Evolutionary conservation across 2,797 vertebrate genomes (phyloP), one percentile per base, ranked within the genome.

Genomic region (Xenopus petersii): DNA sequence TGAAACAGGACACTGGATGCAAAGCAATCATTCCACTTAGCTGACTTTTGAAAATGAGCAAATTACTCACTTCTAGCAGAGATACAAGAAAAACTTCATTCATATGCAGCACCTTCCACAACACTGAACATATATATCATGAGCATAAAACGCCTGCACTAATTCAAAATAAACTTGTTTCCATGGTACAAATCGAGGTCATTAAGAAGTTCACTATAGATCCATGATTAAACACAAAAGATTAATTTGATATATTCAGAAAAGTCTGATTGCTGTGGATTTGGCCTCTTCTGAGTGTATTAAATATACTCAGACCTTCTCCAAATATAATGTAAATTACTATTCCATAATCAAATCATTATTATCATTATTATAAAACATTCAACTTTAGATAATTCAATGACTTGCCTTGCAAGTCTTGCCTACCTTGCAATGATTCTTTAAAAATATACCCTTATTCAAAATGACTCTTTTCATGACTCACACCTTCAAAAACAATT

Each of bases 101-200:
- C 67, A 73, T 60, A 70, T 60, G 67, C 26, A 2, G 26, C 49
- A 64, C 59, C 59, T 64, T 73, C 58, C 70, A 68, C 49, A 56
- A 63, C 59, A 68, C 65, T 77, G 65, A 68, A 72, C 70, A 77
- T 73, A 68, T 73, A 77, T 73, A 68, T 73, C 56, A 73, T 63
- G 49, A 26, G 33, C 64, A 58, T 67, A 77, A 72, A 67, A 61
- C 56, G 67, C 15, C 64, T 58, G 36, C 67, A 64, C 60, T 67
- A 72, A 77, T 63, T 58, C 58, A 67, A 68, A 67, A 77, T 49
- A 63, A n/a, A 71, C 62, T 48, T 49, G 67, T 72, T 64, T 73
- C 59, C 8, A 73, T 5, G 11, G 16, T 46, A 30, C 42, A 33
- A 17, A 16, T 36, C 26, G 9, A 60, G 64, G 70, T 67, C 61